phyloP scores from a whole-genome alignment of 2,113 vertebrate species.

The Prochilodus magdalenae region DNA sequence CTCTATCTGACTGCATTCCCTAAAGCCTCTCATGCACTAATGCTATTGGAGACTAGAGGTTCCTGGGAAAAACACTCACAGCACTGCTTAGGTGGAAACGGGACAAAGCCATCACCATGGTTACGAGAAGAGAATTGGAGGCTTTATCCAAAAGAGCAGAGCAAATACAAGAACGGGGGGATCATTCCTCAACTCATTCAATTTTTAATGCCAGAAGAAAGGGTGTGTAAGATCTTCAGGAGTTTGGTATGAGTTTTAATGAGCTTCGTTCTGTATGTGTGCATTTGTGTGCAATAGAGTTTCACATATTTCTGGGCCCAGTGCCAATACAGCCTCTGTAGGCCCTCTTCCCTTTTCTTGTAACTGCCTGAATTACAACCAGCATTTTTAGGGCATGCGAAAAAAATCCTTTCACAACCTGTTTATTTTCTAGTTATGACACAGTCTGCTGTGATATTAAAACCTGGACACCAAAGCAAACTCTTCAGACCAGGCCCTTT shows the following conservation, averaged over 20 bases:
- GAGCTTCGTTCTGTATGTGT: neutral
- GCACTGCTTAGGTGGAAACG: conserved; percentile 29
- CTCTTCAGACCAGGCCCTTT: no score
- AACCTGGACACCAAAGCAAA: no score
- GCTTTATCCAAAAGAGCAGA: neutral
- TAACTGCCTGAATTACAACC: no score
- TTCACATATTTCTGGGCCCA: neutral
- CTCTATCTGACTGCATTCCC: neutral
- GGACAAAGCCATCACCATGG: conserved; percentile 44
- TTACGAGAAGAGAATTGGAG: conserved; percentile 5
- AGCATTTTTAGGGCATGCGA: no score
- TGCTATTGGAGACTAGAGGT: conserved; percentile 18
- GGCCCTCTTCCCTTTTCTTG: no score
- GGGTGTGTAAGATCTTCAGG: conserved; percentile 16
- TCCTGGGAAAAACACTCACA: conserved; percentile 36
- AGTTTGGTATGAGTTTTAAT: neutral
- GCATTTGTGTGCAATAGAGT: neutral
- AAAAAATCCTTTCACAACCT: no score
- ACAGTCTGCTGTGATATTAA: no score
- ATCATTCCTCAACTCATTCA: conserved; percentile 3
- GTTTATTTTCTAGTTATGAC: no score
- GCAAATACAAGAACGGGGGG: neutral
- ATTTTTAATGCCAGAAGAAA: conserved; percentile 14
- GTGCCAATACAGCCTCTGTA: neutral
- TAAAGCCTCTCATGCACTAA: conserved; percentile 10